These are phyloP conservation scores for Amblyjoppa fuscipennis DNA, from an alignment of 2,888 invertebrate genomes.

Conservation along the genomic window DNA sequence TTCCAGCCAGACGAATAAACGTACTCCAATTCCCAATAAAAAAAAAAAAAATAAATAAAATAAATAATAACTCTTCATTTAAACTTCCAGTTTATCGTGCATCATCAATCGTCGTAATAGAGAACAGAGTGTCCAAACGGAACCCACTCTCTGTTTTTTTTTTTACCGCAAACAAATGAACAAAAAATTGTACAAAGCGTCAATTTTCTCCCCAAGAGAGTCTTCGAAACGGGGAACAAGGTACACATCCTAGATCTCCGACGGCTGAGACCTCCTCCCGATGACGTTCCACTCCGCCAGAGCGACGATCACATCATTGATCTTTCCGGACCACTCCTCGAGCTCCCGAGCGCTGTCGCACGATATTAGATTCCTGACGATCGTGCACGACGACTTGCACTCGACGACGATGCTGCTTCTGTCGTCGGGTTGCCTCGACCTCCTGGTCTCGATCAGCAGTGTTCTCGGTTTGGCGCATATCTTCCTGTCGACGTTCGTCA, in stretches of 20 bases:
- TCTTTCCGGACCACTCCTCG: slow-evolving; percentile 82
- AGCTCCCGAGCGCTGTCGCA: slow-evolving; percentile 84
- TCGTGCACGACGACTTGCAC: slow-evolving; percentile 18
- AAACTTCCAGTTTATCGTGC: too few species aligned
- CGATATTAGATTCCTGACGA: slow-evolving; percentile 80
- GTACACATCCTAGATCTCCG: not conserved
- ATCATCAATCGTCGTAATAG: too few species aligned
- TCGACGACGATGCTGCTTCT: slow-evolving; percentile 67
- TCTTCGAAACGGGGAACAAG: not conserved
- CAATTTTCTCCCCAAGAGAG: too few species aligned
- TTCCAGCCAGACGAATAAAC: too few species aligned
- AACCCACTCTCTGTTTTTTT: too few species aligned
- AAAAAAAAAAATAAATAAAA: too few species aligned
- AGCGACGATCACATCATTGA: slow-evolving; percentile 83
- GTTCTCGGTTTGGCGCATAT: slow-evolving; percentile 86
- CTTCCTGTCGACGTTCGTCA: slow-evolving; percentile 83
- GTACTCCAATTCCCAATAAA: too few species aligned
- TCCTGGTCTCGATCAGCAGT: slow-evolving; percentile 81
- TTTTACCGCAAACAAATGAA: too few species aligned
- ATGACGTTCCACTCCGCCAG: slow-evolving; percentile 82
- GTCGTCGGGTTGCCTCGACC: slow-evolving; percentile 59
- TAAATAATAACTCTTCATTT: too few species aligned
- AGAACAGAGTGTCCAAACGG: too few species aligned
- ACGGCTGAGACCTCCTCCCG: not conserved
- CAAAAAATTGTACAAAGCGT: too few species aligned